Conservation (phyloP, 1,140 invertebrate genomes). For the Megalonaias nervosa region DNA sequence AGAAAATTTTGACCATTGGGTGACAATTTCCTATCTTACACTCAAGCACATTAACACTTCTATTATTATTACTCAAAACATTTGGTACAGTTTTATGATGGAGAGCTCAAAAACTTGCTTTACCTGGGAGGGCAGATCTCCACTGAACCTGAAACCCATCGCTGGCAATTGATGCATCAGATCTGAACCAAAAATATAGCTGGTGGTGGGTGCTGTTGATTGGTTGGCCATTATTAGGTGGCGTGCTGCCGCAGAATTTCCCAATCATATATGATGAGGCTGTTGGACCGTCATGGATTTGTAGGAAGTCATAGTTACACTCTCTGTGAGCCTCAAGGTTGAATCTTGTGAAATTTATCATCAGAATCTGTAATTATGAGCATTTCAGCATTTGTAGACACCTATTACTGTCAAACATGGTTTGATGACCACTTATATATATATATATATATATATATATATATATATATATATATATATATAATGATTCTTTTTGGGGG, state of each 20-base stretch:
- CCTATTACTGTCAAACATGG: too few relatives aligned
- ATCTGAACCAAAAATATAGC: conserved; percentile 64
- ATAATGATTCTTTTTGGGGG: too few relatives aligned
- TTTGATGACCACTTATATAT: too few relatives aligned
- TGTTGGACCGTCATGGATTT: conserved; percentile 80
- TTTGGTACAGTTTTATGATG: too few relatives aligned
- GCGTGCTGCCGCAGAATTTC: conserved; percentile 83
- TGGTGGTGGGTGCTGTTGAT: conserved; percentile 80
- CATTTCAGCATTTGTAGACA: too few relatives aligned
- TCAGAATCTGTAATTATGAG: conserved; percentile 57
- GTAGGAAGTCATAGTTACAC: conserved; percentile 61
- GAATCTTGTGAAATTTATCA: conserved; percentile 76
- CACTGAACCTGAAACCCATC: conserved; percentile 73
- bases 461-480: too few relatives aligned
- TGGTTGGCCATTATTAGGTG: conserved; percentile 72
- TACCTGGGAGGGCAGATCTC: conserved; percentile 71
- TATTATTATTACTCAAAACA: too few relatives aligned
- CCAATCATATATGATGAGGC: conserved; percentile 76
- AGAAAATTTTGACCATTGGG: too few relatives aligned
- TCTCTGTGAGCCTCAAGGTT: conserved; percentile 64
- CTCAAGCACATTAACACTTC: too few relatives aligned
- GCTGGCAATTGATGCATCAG: conserved; percentile 51
- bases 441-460: too few relatives aligned
- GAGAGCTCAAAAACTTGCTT: background rate
- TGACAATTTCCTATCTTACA: too few relatives aligned